Percentiles rank a stretch among this genome's conserved stretches.
phyloP scores from a whole-genome alignment of 2,113 vertebrate species.

The Boulengeromyrus knoepffleri region DNA sequence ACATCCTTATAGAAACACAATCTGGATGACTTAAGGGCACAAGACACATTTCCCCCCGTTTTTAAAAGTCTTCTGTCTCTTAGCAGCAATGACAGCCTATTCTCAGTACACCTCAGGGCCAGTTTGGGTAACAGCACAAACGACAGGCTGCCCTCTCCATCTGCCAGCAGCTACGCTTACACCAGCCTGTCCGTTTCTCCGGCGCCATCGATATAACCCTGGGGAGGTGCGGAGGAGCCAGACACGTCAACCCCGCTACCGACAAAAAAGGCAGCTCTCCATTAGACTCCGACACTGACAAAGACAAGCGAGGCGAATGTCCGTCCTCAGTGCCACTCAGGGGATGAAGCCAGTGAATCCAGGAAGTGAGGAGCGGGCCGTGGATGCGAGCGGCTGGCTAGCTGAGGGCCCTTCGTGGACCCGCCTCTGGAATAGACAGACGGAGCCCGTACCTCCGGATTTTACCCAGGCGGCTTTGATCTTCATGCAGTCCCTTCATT shows the following conservation, averaged over 20 bases:
- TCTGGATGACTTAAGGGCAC: not conserved
- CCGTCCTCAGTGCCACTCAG: not conserved
- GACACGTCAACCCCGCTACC: not conserved
- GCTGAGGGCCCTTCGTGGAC: not conserved
- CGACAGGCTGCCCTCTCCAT: not conserved
- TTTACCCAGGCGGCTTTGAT: not conserved
- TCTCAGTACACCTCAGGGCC: not conserved
- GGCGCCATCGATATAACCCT: not conserved
- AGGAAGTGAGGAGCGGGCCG: not conserved
- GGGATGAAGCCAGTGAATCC: not conserved
- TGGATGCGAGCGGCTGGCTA: not conserved
- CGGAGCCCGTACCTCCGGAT: not conserved
- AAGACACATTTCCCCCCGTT: not conserved
- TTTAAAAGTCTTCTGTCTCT: not conserved
- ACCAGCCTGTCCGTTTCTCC: not conserved
- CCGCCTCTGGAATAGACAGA: not conserved
- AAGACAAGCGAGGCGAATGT: not conserved
- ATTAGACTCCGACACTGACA: not conserved
- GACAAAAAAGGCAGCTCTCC: not conserved
- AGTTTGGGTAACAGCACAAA: not conserved
- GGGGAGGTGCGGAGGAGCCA: not conserved
- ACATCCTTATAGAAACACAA: not conserved
- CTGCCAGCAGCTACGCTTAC: not conserved
- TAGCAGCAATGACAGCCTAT: not conserved
- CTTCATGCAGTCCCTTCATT: not conserved